phyloP scores from a whole-genome alignment of 2,888 invertebrate genomes.

The Petrolisthes manimaculis region DNA sequence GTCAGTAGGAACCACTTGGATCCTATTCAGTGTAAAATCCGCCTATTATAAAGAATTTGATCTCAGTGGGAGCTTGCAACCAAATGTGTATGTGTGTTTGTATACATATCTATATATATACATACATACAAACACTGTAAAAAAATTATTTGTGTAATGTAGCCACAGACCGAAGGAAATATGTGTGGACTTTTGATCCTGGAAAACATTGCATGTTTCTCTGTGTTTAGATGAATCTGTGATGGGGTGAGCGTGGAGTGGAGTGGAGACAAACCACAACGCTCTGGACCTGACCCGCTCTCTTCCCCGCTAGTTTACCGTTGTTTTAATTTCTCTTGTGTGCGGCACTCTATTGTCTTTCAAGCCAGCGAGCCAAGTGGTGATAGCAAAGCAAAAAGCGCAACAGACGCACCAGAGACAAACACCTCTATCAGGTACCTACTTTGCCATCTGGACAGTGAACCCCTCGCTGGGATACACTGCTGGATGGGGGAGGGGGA shows the following conservation, averaged over 20 bases:
- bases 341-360: conserved; percentile 44
- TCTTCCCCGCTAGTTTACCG: conserved; percentile 28
- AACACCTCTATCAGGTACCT: neutral
- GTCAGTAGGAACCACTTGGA: conserved; percentile 41
- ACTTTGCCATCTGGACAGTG: too few relatives aligned
- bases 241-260: conserved; percentile 38
- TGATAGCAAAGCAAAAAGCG: conserved; percentile 4
- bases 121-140: conserved; percentile 19
- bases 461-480: too few relatives aligned
- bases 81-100: conserved; percentile 9
- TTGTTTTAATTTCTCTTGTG: conserved; percentile 20
- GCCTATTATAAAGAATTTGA: conserved; percentile 27
- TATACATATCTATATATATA: conserved; percentile 22
- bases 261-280: neutral
- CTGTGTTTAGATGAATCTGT: conserved; percentile 49
- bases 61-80: conserved; percentile 48
- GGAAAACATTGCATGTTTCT: conserved; percentile 32
- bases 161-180: conserved; percentile 10
- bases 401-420: conserved; percentile 24
- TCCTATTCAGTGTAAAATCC: conserved; percentile 5
- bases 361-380: conserved; percentile 36
- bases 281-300: conserved; percentile 26
- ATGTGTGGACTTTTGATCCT: conserved; percentile 31
- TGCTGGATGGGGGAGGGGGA: too few relatives aligned
- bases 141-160: conserved; percentile 7